Conservation (phyloP, 2,797 vertebrate genomes). For the Enteromius afrohamiltoni region DNA sequence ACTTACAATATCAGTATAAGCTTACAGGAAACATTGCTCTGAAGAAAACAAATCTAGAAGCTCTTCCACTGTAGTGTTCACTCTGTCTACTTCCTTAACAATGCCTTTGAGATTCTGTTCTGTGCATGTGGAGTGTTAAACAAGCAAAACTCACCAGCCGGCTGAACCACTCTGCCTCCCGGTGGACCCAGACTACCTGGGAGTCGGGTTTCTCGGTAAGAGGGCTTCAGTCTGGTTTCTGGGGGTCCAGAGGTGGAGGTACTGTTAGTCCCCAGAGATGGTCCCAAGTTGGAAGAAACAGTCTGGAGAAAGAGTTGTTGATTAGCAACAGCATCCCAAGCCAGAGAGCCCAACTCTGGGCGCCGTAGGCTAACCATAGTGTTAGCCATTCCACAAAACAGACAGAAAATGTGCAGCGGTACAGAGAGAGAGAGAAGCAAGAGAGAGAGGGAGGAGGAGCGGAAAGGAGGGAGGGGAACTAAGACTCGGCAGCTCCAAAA, state of each 20-base stretch:
- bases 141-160: constrained; percentile 66
- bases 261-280: constrained; percentile 48
- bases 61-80: not conserved
- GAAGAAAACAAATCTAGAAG: not conserved
- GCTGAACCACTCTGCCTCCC: constrained; percentile 58
- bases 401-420: constrained; percentile 50
- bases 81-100: constrained; percentile 10
- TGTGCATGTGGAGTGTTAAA: constrained; percentile 9
- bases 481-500: constrained; percentile 36
- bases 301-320: constrained; percentile 74
- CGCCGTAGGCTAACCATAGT: constrained; percentile 71
- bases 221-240: constrained; percentile 56
- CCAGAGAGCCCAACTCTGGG: constrained; percentile 69
- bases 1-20: constrained; percentile 1
- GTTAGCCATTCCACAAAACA: constrained; percentile 72
- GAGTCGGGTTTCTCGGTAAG: constrained; percentile 49
- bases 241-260: constrained; percentile 54
- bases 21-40: not conserved
- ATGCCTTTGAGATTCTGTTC: not conserved
- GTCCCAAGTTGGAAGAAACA: constrained; percentile 69
- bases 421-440: constrained; percentile 57
- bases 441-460: constrained; percentile 60
- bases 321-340: constrained; percentile 73
- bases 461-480: constrained; percentile 58
- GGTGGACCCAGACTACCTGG: constrained; percentile 58